Evolutionary conservation across 2,113 vertebrate genomes (phyloP).

Genomic region (Strix uralensis): DNA sequence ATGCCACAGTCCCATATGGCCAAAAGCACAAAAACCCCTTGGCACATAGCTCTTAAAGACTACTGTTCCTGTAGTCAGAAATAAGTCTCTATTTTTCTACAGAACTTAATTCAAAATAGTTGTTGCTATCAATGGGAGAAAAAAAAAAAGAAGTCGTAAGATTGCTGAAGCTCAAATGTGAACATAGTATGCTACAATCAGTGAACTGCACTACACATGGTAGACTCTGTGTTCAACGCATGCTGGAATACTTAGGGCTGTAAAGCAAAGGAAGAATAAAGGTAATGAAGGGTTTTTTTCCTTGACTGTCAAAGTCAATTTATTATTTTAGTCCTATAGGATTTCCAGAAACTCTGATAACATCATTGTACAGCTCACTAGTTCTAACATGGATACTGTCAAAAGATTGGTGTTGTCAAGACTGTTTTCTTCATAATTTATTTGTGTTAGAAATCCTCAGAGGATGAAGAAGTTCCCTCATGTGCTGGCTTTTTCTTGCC

Average conservation of each 20-base stretch:
- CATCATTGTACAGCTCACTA: slow-evolving; percentile 62
- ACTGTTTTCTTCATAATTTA: slow-evolving; percentile 46
- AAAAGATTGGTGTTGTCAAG: slow-evolving; percentile 48
- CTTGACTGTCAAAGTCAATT: slow-evolving; percentile 73
- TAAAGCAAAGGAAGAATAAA: slow-evolving; percentile 59
- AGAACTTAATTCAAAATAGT: neutral
- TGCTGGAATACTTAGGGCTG: slow-evolving; percentile 35
- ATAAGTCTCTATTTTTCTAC: neutral
- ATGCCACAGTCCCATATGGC: neutral
- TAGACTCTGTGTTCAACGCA: slow-evolving; percentile 16
- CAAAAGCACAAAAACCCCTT: neutral
- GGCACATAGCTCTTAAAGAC: neutral
- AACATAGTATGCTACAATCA: slow-evolving; percentile 26
- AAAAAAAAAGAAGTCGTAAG: slow-evolving; percentile 27
- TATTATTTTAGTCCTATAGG: slow-evolving; percentile 67
- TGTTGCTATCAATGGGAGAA: neutral
- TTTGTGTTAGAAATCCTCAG: slow-evolving; percentile 53
- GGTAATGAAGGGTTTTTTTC: slow-evolving; percentile 23
- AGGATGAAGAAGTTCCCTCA: neutral
- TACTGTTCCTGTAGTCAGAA: neutral
- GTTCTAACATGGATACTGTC: slow-evolving; percentile 67
- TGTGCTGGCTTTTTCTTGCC: slow-evolving; percentile 9
- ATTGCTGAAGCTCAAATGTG: slow-evolving; percentile 14
- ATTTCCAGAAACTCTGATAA: slow-evolving; percentile 75
- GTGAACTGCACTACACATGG: neutral